Evolutionary conservation across 2,888 invertebrate genomes (phyloP), one percentile per base, ranked within the genome.

Genomic region (Emmelina monodactyla): DNA sequence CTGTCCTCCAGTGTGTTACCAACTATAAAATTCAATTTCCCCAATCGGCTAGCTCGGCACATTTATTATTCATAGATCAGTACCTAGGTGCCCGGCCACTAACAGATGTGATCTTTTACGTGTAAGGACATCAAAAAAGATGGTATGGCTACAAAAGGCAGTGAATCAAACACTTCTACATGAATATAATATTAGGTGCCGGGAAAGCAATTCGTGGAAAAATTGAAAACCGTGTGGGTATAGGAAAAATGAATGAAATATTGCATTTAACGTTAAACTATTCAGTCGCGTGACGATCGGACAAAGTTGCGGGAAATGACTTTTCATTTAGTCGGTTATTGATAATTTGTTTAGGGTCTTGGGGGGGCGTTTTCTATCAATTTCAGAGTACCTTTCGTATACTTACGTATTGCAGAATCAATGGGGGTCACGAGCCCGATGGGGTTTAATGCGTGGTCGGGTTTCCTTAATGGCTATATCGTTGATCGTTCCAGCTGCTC

Each of bases 1-100:
- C 78, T 79, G 79, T 79, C 75, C 69, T 71, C 65, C 55, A 65
- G 68, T 76, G 76, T 76, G 76, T 75, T 76, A 63, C 70, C 60
- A 76, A 68, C 75, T 79, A 78, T 76, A 78, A 79, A 79, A 79
- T 79, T 79, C 78, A 78, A 79, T 79, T 79, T 79, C 76, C 79
- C 72, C 76, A 75, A 78, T 75, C 75, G 78, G 72, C 68, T 57
- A 65, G 65, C 68, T 62, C 71, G 69, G 58, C 68, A 66, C 75
- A 78, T 79, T 79, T 78, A 78, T 78, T 79, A 79, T 79, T 79
- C 78, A 79, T 76, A 72, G 76, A 60, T 58, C 67, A 67, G 64
- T 67, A 72, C 68, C 64, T 68, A 67, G 66, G 65, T 61, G 69
- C 68, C 61, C 70, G 67, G 71, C 71, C 75, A 67, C 70, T 76